Evolutionary conservation across 2,113 vertebrate genomes (phyloP).

Genomic region (Paraplagusia blochii): DNA sequence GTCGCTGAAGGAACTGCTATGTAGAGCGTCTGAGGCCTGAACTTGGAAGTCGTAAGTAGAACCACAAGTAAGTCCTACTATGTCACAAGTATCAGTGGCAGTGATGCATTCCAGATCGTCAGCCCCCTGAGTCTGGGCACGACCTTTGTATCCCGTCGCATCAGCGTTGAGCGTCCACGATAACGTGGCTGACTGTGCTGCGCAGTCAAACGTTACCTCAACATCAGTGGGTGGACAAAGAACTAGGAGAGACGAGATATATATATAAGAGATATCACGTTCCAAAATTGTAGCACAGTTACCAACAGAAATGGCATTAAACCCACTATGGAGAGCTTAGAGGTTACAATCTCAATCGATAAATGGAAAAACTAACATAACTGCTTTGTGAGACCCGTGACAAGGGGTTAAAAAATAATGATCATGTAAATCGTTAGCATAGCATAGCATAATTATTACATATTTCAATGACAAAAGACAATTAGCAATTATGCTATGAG

Average conservation of each 20-base stretch:
- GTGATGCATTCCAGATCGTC: constrained; percentile 56
- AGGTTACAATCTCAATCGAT: too few relatives aligned
- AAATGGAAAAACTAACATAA: too few relatives aligned
- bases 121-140: constrained; percentile 49
- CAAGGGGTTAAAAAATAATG: too few relatives aligned
- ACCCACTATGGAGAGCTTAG: too few relatives aligned
- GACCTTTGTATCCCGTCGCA: constrained; percentile 54
- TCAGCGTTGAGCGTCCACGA: constrained; percentile 58
- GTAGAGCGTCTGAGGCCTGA: constrained; percentile 62
- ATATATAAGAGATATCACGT: background rate
- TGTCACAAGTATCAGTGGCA: constrained; percentile 47
- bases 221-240: constrained; percentile 53
- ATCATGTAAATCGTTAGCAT: too few relatives aligned
- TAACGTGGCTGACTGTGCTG: constrained; percentile 53
- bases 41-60: constrained; percentile 72
- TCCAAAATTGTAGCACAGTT: background rate
- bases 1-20: constrained; percentile 73
- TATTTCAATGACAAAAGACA: too few relatives aligned
- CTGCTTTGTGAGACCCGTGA: too few relatives aligned
- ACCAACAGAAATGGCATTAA: too few relatives aligned
- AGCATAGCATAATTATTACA: too few relatives aligned
- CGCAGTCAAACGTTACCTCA: constrained; percentile 26
- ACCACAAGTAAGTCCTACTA: constrained; percentile 68
- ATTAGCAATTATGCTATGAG: too few relatives aligned
- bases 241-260: constrained; percentile 45